phyloP scores from a whole-genome alignment of 2,888 invertebrate genomes.

The Archips crataeganus region DNA sequence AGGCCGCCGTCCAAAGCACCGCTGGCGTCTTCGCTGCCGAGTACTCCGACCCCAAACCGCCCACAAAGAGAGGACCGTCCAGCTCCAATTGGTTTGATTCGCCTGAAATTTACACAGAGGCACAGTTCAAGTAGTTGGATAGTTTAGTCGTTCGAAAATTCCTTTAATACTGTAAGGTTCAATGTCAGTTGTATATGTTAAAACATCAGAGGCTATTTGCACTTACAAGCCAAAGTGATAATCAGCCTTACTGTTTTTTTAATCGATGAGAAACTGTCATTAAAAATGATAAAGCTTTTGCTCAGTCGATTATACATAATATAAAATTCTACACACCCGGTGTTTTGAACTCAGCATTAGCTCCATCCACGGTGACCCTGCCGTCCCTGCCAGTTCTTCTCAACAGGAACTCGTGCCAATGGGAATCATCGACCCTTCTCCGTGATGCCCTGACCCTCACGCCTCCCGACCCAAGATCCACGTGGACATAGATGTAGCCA shows the following conservation, averaged over 20 bases:
- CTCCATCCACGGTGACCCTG: slow-evolving; percentile 95
- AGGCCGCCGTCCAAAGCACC: slow-evolving; percentile 95
- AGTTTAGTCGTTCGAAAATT: too few species aligned
- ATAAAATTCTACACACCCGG: slow-evolving; percentile 85
- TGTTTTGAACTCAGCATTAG: slow-evolving; percentile 94
- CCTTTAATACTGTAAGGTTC: too few species aligned
- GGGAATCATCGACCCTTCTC: slow-evolving; percentile 94
- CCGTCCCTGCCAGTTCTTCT: slow-evolving; percentile 94
- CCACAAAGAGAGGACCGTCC: slow-evolving; percentile 95
- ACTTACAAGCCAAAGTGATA: too few species aligned
- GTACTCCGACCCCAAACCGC: slow-evolving; percentile 94
- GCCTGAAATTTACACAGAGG: slow-evolving; percentile 77
- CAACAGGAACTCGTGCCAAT: slow-evolving; percentile 96
- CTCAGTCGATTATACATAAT: too few species aligned
- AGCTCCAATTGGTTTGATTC: slow-evolving; percentile 95
- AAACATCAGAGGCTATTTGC: too few species aligned
- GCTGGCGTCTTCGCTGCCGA: slow-evolving; percentile 92
- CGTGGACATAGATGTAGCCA: slow-evolving; percentile 96
- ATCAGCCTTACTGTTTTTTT: too few species aligned
- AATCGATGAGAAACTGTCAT: too few species aligned
- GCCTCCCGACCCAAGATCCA: slow-evolving; percentile 96
- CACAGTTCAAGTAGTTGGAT: too few species aligned
- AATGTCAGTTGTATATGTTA: too few species aligned
- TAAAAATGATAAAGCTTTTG: too few species aligned
- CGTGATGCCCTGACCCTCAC: slow-evolving; percentile 94